Evolutionary conservation across 2,113 vertebrate species (phyloP).

Genomic region (Prunella himalayana): DNA sequence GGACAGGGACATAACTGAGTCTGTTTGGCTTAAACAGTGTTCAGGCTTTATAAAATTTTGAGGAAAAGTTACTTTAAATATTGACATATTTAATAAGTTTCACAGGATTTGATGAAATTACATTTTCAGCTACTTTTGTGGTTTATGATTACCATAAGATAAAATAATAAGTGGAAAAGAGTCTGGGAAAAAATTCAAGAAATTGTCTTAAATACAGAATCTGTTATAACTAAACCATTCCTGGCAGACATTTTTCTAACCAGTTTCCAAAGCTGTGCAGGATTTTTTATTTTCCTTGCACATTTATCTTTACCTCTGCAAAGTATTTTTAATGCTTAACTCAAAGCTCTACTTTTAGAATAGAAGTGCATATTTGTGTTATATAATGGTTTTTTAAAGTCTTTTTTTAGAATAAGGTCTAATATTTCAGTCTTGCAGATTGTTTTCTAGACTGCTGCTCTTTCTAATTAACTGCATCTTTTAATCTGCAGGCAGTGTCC

Average conservation of each 20-base stretch:
- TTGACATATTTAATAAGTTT: not conserved
- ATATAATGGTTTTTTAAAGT: rapidly evolving
- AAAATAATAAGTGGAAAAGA: not conserved
- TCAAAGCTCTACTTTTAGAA: not conserved
- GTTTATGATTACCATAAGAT: not conserved
- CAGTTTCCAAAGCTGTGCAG: not conserved
- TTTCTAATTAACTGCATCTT: not conserved
- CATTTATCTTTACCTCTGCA: not conserved
- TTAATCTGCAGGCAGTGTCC: not conserved
- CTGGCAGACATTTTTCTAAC: not conserved
- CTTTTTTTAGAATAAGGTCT: not conserved
- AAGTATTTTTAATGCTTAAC: not conserved
- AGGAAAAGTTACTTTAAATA: not conserved
- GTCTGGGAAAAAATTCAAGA: not conserved
- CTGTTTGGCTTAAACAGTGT: rapidly evolving
- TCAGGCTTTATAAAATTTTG: not conserved
- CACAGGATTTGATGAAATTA: not conserved
- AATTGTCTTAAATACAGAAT: not conserved
- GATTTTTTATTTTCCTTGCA: not conserved
- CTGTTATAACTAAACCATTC: not conserved
- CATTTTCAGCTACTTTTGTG: not conserved
- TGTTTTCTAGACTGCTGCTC: not conserved
- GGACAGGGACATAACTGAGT: not conserved
- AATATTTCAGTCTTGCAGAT: not conserved
- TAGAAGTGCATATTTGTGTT: not conserved